Base-by-base conservation (phyloP, 1,140 invertebrate genomes). In the Thalassaphorura encarpata region DNA sequence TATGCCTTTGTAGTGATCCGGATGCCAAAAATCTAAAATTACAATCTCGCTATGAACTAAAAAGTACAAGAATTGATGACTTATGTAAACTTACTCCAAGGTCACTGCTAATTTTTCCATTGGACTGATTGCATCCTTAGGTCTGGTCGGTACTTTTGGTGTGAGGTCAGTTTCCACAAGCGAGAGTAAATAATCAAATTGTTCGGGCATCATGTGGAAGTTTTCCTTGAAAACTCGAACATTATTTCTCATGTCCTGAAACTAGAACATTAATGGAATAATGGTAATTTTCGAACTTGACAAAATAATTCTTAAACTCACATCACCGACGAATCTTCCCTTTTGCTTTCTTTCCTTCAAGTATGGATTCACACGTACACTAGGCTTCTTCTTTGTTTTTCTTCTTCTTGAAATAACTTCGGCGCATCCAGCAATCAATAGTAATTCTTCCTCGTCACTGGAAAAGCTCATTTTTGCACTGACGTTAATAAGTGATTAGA, bases 81-180 rank as follows among this genome's bases (percentile, higher is more conserved):
- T 41, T 43, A 48, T 28, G n/a, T n/a, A n/a, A 2, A 41, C 29
- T 53, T 59, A 54, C 57, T 59, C 57, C 11, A 59, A 23, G 16
- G 57, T 49, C 5, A 59, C 26, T 8, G 39, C 28, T 3, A 59
- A 27, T 21, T 54, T 59, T 50, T 59, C 57, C 18, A 33, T 39
- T 3, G 57, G 13, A 13, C 51, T 49, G 23, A 59, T 48, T 13
- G 19, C 48, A 33, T 59, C 57, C 0, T n/a, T 19, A n/a, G n/a
- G n/a, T 24, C 57, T 27, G 21, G 43, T 50, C 2, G 19, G 11
- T 18, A 23, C 19, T 0, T 13, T 40, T 31, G 57, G 52, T 0
- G 2, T 16, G 15, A 59, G 23, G 15, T 23, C 16, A 4, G 18
- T 13, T 1, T 43, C 5, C 0, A 59, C 2, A 3, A 45, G 3